Evolutionary conservation across 2,797 vertebrate species (phyloP).

Genomic region (Geotria australis): DNA sequence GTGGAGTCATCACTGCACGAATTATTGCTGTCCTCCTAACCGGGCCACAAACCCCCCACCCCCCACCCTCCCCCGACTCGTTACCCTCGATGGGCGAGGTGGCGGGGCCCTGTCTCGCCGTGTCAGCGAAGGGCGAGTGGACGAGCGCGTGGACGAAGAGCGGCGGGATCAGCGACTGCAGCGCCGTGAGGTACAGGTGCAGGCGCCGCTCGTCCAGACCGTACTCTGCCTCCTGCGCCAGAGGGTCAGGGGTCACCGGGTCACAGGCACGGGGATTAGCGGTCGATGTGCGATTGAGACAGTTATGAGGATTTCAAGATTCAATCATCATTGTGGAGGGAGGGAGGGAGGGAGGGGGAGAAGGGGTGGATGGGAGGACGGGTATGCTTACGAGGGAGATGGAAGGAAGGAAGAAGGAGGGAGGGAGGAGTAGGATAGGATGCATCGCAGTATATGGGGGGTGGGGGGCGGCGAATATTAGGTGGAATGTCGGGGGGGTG

Average conservation of each 20-base stretch:
- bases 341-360: no score
- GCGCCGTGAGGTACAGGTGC: constrained; percentile 59
- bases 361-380: no score
- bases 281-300: neutral
- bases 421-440: neutral
- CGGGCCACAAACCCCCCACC: no score
- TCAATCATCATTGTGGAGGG: no score
- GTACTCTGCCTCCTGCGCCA: constrained; percentile 52
- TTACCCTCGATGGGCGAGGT: no score
- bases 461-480: neutral
- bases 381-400: no score
- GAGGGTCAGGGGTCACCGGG: constrained; percentile 2
- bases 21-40: no score
- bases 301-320: no score
- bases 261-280: neutral
- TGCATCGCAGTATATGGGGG: neutral
- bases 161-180: constrained; percentile 76
- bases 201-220: constrained; percentile 81
- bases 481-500: neutral
- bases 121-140: constrained; percentile 50
- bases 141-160: constrained; percentile 69
- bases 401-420: neutral
- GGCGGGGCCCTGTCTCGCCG: no score
- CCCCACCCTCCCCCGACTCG: no score
- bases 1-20: no score